phyloP scores from a whole-genome alignment of 2,113 vertebrate species.

The Xyrauchen texanus region DNA sequence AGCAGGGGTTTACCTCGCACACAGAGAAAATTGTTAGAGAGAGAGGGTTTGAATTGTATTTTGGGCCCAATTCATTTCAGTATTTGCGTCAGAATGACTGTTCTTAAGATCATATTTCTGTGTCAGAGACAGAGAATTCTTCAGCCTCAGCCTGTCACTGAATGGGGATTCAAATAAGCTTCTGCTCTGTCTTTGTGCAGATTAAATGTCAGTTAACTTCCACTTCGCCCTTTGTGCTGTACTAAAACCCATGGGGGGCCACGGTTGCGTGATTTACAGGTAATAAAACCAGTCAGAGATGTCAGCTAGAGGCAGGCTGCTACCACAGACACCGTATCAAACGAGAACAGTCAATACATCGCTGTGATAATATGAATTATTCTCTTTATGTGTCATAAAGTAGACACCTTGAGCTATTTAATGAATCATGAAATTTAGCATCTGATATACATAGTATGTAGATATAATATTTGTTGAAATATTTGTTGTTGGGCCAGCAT shows the following conservation, averaged over 20 bases:
- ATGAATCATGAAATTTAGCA: constrained; percentile 53
- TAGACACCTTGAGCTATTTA: constrained; percentile 72
- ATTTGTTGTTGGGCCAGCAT: neutral
- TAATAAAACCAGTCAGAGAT: constrained; percentile 83
- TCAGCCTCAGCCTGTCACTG: constrained; percentile 42
- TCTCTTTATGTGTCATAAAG: constrained; percentile 64
- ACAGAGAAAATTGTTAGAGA: constrained; percentile 22
- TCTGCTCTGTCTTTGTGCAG: constrained; percentile 65
- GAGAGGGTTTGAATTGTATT: neutral
- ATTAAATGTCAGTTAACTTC: constrained; percentile 77
- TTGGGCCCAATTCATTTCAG: constrained; percentile 46
- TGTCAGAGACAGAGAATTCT: constrained; percentile 58
- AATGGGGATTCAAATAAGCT: constrained; percentile 73
- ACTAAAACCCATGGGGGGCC: constrained; percentile 68
- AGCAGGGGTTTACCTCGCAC: constrained; percentile 52
- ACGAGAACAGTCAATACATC: constrained; percentile 77
- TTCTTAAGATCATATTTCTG: constrained; percentile 61
- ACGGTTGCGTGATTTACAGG: constrained; percentile 74
- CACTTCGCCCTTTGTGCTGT: constrained; percentile 64
- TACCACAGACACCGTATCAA: constrained; percentile 76
- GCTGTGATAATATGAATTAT: constrained; percentile 77
- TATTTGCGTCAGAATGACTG: constrained; percentile 47
- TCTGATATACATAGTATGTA: neutral
- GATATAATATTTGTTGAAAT: constrained; percentile 20
- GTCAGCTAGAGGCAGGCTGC: constrained; percentile 75